Evolutionary conservation across 2,113 vertebrate genomes (phyloP).

Genomic region (Podarcis raffonei): DNA sequence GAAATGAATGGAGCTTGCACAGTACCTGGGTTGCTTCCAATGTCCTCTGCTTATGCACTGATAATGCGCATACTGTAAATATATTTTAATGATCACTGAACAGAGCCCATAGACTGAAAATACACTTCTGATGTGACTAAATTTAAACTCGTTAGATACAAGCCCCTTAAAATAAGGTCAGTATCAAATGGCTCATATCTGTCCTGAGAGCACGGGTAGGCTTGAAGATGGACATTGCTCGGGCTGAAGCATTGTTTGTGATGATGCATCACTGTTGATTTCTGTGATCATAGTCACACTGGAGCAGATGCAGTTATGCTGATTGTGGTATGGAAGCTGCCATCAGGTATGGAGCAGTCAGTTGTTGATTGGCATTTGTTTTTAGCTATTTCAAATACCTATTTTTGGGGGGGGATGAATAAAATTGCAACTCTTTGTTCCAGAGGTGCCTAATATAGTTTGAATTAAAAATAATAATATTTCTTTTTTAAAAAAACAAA

Average conservation of each 20-base stretch:
- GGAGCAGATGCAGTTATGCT: not conserved
- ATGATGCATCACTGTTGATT: not conserved
- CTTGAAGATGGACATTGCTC: not conserved
- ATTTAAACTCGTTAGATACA: not conserved
- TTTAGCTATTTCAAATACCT: constrained; percentile 34
- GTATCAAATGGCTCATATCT: too few relatives aligned
- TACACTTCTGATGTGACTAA: constrained; percentile 39
- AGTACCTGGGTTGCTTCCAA: not conserved
- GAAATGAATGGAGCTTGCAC: not conserved
- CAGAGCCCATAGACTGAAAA: constrained; percentile 3
- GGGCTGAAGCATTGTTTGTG: not conserved
- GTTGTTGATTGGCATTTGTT: constrained; percentile 31
- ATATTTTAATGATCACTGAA: constrained; percentile 16
- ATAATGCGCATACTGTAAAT: constrained; percentile 40
- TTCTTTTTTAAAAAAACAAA: not conserved
- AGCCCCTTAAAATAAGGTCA: not conserved
- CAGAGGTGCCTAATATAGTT: not conserved
- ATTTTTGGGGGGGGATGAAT: not conserved
- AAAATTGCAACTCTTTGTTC: constrained; percentile 20
- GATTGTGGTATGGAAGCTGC: not conserved
- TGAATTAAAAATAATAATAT: not conserved
- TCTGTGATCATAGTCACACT: not conserved
- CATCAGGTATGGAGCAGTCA: constrained; percentile 18
- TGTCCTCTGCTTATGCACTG: constrained; percentile 56
- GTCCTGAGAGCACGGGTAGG: not conserved